Evolutionary conservation across 2,797 vertebrate genomes (phyloP).

Genomic region (Semaprochilodus insignis): DNA sequence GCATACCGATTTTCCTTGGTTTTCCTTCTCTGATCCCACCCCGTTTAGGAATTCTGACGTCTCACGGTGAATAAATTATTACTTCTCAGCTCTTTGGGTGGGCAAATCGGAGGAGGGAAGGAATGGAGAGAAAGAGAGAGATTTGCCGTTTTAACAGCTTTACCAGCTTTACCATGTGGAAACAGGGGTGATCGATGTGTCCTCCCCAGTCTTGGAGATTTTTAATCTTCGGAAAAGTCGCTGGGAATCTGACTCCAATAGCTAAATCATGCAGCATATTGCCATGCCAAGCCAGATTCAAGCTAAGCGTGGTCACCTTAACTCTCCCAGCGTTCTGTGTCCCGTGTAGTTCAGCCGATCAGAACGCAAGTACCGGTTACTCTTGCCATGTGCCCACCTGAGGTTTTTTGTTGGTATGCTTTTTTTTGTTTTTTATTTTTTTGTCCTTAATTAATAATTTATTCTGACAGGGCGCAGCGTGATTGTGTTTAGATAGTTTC

Average conservation of each 20-base stretch:
- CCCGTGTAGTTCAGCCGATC: not conserved
- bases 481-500: not conserved
- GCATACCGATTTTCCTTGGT: not conserved
- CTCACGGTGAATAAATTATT: not conserved
- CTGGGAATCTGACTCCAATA: not conserved
- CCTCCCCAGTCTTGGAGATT: not conserved
- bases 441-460: not conserved
- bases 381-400: not conserved
- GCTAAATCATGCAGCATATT: not conserved
- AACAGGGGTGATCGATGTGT: not conserved
- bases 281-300: not conserved
- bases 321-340: not conserved
- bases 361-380: not conserved
- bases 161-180: not conserved
- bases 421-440: not conserved
- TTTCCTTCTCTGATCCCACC: not conserved
- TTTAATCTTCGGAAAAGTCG: not conserved
- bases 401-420: not conserved
- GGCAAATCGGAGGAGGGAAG: not conserved
- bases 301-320: not conserved
- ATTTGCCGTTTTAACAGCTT: not conserved
- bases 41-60: not conserved
- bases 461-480: not conserved
- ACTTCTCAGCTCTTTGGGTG: not conserved
- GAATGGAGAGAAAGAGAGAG: not conserved